Evolutionary conservation across 2,113 vertebrate species (phyloP).

Genomic region (Phylloscopus trochiloides): DNA sequence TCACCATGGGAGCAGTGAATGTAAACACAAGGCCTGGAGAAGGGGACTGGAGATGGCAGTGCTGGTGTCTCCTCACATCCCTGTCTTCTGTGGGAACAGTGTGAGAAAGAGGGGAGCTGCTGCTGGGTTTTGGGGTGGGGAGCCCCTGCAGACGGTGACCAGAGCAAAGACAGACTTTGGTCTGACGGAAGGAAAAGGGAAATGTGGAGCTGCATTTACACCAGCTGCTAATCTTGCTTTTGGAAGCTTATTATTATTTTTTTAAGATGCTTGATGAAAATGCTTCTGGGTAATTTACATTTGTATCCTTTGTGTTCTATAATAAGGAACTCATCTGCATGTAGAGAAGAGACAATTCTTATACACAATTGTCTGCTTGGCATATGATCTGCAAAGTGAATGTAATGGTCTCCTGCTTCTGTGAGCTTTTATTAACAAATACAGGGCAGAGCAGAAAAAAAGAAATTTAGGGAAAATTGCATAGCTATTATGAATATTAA

Average conservation of each 20-base stretch:
- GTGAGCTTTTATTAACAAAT: background rate
- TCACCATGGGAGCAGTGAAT: rapidly evolving
- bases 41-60: background rate
- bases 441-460: background rate
- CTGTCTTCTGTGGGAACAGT: rapidly evolving
- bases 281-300: background rate
- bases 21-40: background rate
- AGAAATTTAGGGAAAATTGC: background rate
- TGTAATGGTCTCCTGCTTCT: background rate
- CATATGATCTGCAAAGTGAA: background rate
- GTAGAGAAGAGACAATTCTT: background rate
- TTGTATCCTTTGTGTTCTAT: background rate
- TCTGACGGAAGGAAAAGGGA: background rate
- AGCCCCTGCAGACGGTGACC: rapidly evolving
- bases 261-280: background rate
- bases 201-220: background rate
- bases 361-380: background rate
- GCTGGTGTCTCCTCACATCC: background rate
- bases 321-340: slow-evolving; percentile 5
- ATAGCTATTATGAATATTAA: background rate
- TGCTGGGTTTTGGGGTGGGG: background rate
- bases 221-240: background rate
- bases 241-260: background rate
- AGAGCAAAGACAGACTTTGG: background rate
- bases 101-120: background rate